Conservation (phyloP, 2,113 vertebrate genomes). For the Campylorhamphus procurvoides region DNA sequence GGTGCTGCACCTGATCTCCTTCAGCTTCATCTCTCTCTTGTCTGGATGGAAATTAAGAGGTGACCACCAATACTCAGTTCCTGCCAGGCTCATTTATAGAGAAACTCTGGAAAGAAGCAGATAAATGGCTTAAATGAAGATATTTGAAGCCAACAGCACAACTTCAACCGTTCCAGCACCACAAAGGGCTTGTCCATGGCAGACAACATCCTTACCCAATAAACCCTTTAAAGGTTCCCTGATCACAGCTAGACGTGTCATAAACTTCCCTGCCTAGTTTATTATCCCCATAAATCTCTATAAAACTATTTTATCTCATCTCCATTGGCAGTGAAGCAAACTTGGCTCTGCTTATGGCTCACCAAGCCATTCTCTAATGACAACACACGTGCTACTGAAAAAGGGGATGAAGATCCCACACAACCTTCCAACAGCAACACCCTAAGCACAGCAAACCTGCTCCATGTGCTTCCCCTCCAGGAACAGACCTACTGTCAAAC, state of each 20-base stretch:
- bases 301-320: conserved; percentile 28
- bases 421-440: background rate
- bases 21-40: background rate
- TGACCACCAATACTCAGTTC: background rate
- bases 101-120: background rate
- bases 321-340: background rate
- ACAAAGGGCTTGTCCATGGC: background rate
- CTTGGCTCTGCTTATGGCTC: background rate
- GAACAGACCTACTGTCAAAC: background rate
- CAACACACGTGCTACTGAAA: background rate
- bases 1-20: background rate
- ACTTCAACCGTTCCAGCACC: background rate
- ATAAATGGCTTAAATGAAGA: background rate
- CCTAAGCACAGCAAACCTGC: background rate
- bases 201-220: background rate
- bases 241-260: background rate
- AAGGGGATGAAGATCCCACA: background rate
- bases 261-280: background rate
- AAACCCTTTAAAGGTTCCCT: background rate
- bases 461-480: background rate
- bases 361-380: background rate
- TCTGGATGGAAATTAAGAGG: background rate
- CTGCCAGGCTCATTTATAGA: background rate
- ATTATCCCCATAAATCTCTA: conserved; percentile 20
- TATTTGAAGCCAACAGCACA: background rate